Conservation (phyloP, 2,797 vertebrate genomes). For the Platyrinchus mystaceus region DNA sequence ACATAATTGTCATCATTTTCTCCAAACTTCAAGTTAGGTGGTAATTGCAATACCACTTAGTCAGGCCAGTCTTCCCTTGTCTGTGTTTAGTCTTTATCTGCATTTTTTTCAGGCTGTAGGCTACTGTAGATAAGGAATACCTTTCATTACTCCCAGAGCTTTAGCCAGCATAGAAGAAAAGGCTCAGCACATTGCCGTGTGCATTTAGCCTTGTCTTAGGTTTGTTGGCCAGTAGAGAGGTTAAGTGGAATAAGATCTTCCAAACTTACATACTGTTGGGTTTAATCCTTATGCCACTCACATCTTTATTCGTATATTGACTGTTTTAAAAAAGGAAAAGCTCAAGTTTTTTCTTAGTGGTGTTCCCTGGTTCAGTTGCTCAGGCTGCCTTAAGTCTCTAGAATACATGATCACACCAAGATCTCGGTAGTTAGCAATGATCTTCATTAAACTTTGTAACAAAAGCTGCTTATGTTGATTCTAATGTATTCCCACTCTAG, state of each 20-base stretch:
- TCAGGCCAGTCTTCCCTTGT: not conserved
- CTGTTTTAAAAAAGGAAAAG: not conserved
- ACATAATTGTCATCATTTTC: not conserved
- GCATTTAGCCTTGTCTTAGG: not conserved
- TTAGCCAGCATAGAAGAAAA: not conserved
- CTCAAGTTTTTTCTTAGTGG: not conserved
- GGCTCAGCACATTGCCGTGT: not conserved
- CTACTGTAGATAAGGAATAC: not conserved
- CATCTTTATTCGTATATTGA: not conserved
- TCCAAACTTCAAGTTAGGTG: not conserved
- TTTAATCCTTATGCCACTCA: not conserved
- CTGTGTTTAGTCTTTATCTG: not conserved
- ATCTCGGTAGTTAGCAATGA: not conserved
- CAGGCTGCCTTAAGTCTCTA: not conserved
- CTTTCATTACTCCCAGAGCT: not conserved
- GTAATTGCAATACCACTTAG: not conserved
- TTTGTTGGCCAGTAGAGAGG: not conserved
- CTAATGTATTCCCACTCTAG: not conserved
- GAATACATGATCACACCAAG: not conserved
- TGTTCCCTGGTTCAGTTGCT: not conserved
- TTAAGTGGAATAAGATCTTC: not conserved
- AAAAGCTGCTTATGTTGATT: not conserved
- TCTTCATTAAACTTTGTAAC: not conserved
- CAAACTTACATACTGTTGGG: not conserved
- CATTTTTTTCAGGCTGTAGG: not conserved